A percentile compares a stretch with the other conserved stretches of the same genome.
These are phyloP conservation scores for Parotocinclus haroldoi DNA, from an alignment of 2,797 vertebrate species.

Conservation along the genomic window DNA sequence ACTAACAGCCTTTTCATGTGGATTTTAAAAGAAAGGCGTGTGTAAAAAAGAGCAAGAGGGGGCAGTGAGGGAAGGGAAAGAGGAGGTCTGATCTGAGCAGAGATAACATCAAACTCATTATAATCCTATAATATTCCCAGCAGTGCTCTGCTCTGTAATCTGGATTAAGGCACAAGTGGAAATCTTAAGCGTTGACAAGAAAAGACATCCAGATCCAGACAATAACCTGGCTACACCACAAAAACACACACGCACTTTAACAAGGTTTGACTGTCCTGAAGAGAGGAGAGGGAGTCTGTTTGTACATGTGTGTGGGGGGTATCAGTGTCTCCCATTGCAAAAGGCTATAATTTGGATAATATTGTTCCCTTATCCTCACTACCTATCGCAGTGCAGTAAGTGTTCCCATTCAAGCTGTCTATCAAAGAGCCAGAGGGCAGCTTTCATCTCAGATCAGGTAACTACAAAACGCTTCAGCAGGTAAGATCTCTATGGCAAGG, in stretches of 20 bases:
- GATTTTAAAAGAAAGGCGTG: no score
- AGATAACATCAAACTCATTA: conserved; percentile 47
- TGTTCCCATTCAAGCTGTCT: conserved; percentile 41
- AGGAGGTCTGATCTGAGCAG: conserved; percentile 15
- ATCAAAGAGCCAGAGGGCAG: conserved; percentile 48
- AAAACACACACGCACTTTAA: conserved; percentile 1
- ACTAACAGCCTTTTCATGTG: no score
- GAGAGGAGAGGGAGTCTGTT: neutral
- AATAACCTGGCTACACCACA: neutral
- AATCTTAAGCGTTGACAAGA: conserved; percentile 1
- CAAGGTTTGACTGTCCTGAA: neutral
- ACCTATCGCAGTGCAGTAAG: conserved; percentile 44
- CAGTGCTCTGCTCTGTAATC: conserved; percentile 40
- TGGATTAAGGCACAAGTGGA: conserved; percentile 36
- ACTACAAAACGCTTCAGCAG: conserved; percentile 53
- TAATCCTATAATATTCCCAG: conserved; percentile 47
- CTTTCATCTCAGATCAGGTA: conserved; percentile 72
- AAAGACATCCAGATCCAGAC: conserved; percentile 1
- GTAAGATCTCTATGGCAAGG: conserved; percentile 31
- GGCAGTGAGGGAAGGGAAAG: no score
- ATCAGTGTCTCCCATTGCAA: conserved; percentile 38
- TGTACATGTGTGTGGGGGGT: conserved; percentile 6
- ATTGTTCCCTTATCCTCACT: conserved; percentile 52
- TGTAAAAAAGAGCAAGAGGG: no score
- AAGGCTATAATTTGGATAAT: conserved; percentile 46